phyloP scores from a whole-genome alignment of 2,113 vertebrate species.

The Marmota monax region DNA sequence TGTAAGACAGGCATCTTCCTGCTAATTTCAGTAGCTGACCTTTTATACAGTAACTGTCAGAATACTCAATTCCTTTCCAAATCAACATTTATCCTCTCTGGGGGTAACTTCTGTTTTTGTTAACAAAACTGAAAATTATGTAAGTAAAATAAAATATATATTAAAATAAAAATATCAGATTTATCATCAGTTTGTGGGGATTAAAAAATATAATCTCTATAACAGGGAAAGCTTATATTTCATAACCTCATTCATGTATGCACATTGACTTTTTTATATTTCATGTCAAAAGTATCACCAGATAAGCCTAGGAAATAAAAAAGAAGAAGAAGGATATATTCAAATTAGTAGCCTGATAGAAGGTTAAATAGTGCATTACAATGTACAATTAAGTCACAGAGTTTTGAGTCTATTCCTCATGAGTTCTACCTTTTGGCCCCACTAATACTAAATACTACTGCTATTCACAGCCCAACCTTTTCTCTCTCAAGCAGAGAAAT shows the following conservation, averaged over 20 bases:
- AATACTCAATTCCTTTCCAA: not conserved
- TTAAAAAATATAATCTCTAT: not conserved
- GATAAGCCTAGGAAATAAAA: not conserved
- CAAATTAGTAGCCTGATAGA: not conserved
- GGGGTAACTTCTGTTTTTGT: not conserved
- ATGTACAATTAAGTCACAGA: conserved; percentile 75
- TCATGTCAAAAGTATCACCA: not conserved
- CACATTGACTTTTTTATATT: conserved; percentile 10
- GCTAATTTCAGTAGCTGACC: not conserved
- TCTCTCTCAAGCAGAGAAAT: conserved; percentile 64
- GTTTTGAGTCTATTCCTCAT: conserved; percentile 70
- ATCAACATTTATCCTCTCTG: not conserved
- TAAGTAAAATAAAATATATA: conserved; percentile 26
- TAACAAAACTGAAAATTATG: conserved; percentile 19
- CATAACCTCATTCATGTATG: not conserved
- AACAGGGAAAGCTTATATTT: not conserved
- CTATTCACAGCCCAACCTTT: conserved; percentile 66
- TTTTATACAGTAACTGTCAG: not conserved
- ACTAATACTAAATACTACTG: conserved; percentile 43
- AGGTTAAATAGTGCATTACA: not conserved
- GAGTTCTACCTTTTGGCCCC: conserved; percentile 58
- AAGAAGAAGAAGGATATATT: not conserved
- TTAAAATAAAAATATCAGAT: not conserved
- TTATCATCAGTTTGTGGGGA: not conserved
- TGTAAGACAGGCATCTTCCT: not conserved